Evolutionary conservation across 2,113 vertebrate species (phyloP).

Genomic region (Vombatus ursinus): DNA sequence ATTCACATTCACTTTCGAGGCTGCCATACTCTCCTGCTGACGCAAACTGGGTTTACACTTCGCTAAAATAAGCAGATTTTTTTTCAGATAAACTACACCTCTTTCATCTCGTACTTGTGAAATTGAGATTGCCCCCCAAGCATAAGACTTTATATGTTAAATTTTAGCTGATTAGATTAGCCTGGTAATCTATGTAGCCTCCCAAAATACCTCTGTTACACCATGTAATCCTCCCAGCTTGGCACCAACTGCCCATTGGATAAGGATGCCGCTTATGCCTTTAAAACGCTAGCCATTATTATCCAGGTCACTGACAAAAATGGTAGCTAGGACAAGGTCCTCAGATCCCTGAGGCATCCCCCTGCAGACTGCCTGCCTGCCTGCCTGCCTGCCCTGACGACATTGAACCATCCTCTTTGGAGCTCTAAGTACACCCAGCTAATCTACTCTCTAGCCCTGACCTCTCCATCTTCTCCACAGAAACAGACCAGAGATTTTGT

Average conservation of each 20-base stretch:
- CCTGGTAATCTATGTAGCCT: neutral
- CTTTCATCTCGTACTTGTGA: neutral
- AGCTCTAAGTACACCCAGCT: neutral
- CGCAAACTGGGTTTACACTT: neutral
- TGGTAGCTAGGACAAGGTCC: neutral
- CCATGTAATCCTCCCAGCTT: neutral
- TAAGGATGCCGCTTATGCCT: neutral
- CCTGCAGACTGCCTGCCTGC: too few species aligned
- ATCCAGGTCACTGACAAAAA: neutral
- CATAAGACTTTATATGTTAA: neutral
- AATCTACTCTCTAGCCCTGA: neutral
- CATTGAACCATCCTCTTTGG: too few species aligned
- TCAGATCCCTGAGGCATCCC: neutral
- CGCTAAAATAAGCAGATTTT: neutral
- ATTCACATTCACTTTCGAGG: neutral
- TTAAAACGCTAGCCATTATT: neutral
- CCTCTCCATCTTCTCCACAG: neutral
- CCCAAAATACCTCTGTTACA: rapidly evolving
- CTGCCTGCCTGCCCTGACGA: too few species aligned
- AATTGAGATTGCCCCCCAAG: neutral
- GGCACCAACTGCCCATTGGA: neutral
- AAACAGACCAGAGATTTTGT: neutral
- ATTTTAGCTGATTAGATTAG: neutral
- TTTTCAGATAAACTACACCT: neutral
- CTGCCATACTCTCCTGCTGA: neutral